phyloP scores from a whole-genome alignment of 2,113 vertebrate species.

The Pholis gunnellus region DNA sequence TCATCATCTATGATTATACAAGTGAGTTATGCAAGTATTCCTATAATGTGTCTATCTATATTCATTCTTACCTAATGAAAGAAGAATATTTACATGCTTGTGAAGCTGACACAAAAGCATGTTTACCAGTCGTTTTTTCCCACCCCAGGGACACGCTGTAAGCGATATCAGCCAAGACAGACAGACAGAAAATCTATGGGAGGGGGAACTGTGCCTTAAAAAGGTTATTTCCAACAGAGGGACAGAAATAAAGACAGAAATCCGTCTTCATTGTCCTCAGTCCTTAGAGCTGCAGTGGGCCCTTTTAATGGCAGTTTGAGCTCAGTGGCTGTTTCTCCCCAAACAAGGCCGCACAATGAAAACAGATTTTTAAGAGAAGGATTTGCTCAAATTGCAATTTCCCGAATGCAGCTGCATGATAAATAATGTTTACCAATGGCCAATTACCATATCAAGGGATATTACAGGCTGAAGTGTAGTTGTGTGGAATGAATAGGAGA shows the following conservation, averaged over 20 bases:
- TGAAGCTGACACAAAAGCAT: constrained; percentile 15
- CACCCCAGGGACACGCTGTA: not conserved
- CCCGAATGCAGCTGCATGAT: constrained; percentile 46
- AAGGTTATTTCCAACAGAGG: not conserved
- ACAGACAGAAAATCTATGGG: not conserved
- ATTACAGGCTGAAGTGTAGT: constrained; percentile 52
- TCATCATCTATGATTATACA: not conserved
- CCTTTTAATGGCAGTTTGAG: not conserved
- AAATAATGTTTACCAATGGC: constrained; percentile 71
- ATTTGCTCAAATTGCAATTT: constrained; percentile 69
- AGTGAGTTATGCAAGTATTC: not conserved
- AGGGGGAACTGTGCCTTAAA: constrained; percentile 4
- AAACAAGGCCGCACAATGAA: constrained; percentile 35
- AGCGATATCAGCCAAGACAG: not conserved
- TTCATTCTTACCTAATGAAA: not conserved
- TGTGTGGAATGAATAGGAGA: constrained; percentile 54
- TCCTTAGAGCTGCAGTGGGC: constrained; percentile 8
- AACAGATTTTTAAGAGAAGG: constrained; percentile 56
- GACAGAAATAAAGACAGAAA: constrained; percentile 8
- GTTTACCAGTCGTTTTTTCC: constrained; percentile 20
- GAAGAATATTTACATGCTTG: not conserved
- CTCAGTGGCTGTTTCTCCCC: not conserved
- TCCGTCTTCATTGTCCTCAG: constrained; percentile 14
- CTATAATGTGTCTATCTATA: not conserved
- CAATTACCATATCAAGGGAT: constrained; percentile 71